phyloP scores from a whole-genome alignment of 2,797 vertebrate species.

The Pangasius mekongensis region DNA sequence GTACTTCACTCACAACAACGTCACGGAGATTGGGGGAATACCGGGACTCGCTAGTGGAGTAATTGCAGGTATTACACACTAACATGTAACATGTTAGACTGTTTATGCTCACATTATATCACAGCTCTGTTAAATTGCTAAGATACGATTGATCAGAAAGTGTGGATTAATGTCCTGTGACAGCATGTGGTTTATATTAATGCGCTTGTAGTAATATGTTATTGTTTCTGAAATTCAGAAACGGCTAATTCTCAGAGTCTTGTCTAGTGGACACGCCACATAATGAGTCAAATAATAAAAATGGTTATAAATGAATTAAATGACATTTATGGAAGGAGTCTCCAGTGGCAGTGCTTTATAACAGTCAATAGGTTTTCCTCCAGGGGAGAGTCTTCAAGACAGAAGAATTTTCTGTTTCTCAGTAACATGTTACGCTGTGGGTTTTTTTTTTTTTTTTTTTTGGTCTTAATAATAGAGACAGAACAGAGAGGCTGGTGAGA shows the following conservation, averaged over 20 bases:
- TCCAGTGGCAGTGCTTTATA: no score
- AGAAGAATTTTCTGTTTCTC: not conserved
- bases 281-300: not conserved
- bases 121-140: not conserved
- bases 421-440: not conserved
- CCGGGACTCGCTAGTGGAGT: conserved; percentile 85
- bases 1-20: conserved; percentile 81
- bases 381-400: not conserved
- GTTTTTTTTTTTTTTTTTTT: no score
- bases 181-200: not conserved
- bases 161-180: no score
- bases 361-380: no score
- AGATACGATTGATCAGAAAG: not conserved
- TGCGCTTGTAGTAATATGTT: not conserved
- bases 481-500: no score
- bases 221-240: not conserved
- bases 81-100: not conserved
- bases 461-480: no score
- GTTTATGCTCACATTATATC: not conserved
- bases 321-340: not conserved
- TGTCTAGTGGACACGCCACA: not conserved
- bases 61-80: conserved; percentile 74
- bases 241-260: not conserved
- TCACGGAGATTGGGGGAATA: conserved; percentile 79
- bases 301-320: not conserved